These are phyloP conservation scores for Poecilia wingei DNA, from an alignment of 2,797 vertebrate species.

Conservation along the genomic window DNA sequence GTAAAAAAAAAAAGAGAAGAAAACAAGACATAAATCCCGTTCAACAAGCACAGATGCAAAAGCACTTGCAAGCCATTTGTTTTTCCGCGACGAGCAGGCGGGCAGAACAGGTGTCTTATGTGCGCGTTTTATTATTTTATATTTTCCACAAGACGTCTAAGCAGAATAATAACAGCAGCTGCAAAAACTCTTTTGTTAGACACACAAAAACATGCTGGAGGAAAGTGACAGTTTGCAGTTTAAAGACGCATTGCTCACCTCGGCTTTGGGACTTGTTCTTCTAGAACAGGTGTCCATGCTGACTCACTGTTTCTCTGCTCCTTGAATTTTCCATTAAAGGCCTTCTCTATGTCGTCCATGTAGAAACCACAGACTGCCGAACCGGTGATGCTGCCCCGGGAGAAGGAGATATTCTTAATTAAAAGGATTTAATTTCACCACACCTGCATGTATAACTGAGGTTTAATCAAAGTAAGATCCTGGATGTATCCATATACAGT, in stretches of 20 bases:
- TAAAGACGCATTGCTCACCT: conserved; percentile 76
- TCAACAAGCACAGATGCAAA: conserved; percentile 42
- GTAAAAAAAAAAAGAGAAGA: not conserved
- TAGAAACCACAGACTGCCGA: conserved; percentile 95
- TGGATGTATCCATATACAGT: not conserved
- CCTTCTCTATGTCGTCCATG: conserved; percentile 92
- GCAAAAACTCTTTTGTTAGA: conserved; percentile 29
- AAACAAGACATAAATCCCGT: conserved; percentile 16
- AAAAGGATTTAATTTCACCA: not conserved
- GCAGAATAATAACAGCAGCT: conserved; percentile 52
- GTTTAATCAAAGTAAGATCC: not conserved
- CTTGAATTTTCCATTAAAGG: conserved; percentile 91
- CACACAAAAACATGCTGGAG: conserved; percentile 23
- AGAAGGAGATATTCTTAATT: not conserved
- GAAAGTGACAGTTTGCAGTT: conserved; percentile 46
- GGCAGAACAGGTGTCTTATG: conserved; percentile 52
- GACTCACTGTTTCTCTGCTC: conserved; percentile 89
- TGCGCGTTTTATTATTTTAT: conserved; percentile 18
- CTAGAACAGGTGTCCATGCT: conserved; percentile 89
- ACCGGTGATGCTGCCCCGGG: conserved; percentile 88
- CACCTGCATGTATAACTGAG: not conserved
- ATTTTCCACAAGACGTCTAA: conserved; percentile 18
- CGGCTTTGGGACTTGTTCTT: conserved; percentile 90
- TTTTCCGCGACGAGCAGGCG: conserved; percentile 25
- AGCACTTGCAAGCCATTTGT: conserved; percentile 57